Base-by-base conservation (phyloP, 2,888 invertebrate species). In the Syrphus vitripennis region DNA sequence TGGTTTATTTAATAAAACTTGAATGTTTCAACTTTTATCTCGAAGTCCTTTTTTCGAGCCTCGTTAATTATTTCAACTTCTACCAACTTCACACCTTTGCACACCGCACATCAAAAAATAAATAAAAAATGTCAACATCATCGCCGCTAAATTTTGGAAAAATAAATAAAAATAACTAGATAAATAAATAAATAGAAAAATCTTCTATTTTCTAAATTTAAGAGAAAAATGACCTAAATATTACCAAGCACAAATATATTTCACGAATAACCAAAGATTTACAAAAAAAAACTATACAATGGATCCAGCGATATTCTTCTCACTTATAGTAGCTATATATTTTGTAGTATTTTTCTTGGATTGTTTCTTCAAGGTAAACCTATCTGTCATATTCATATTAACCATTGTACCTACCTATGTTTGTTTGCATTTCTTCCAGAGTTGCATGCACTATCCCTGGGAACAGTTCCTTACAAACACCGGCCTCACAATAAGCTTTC, bases 391-490 rank as follows among this genome's bases (percentile, higher is more conserved):
- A n/a, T 50, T n/a, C 3, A 6, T 7, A n/a, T 26, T 14, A 9
- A 14, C 5, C 3, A 16, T 16, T 7, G 9, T 31, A 9, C 9
- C 4, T 1, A 24, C 14, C 26, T 26, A 2, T n/a, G 0, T n/a
- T 3, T 6, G 1, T n/a, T 50, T 57, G 14, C 4, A 21, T n/a
- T n/a, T n/a, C 1, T 4, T 93, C 87, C 93, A 97, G 97, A 96
- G 96, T 90, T 97, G 97, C 92, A 95, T 96, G 92, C 96, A 96
- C 91, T 96, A 96, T 90, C 97, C 97, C 0, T 97, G 97, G 90
- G 94, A 95, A 88, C 95, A 95, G 88, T 95, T 97, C 90, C 91
- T 97, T 82, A 95, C 96, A 90, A 96, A 95, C 75, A 96, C 96
- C 2, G 97, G 97, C 3, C 89, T 97, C 12, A 95, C 95, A 90